phyloP scores from a whole-genome alignment of 2,113 vertebrate species.

The Haliaeetus leucogaster region DNA sequence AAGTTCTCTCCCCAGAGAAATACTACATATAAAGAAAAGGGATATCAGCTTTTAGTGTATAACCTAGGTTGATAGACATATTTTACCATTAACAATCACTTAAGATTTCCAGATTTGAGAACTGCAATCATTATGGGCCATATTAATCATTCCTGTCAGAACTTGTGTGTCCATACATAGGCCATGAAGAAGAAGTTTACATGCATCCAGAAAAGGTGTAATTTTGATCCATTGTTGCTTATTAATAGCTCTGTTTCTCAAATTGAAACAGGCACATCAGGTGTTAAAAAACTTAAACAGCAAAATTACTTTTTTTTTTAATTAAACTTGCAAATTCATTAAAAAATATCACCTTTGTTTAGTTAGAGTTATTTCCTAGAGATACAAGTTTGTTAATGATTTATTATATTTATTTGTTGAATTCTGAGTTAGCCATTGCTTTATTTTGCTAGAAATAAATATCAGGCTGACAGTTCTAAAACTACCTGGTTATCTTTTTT shows the following conservation, averaged over 20 bases:
- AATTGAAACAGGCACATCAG: neutral
- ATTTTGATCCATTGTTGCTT: neutral
- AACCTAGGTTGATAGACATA: neutral
- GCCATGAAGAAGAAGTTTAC: neutral
- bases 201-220: neutral
- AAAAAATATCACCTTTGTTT: accelerated
- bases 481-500: neutral
- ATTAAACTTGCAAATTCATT: neutral
- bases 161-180: neutral
- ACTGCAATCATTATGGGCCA: accelerated
- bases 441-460: neutral
- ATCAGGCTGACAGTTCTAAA: neutral
- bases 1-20: neutral
- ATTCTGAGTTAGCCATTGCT: neutral
- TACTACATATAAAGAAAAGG: neutral
- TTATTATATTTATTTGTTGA: neutral
- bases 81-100: neutral
- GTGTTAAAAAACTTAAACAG: neutral
- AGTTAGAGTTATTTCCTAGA: neutral
- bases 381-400: neutral
- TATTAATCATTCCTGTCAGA: neutral
- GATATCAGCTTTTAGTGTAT: neutral
- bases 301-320: neutral
- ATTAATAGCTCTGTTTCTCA: neutral
- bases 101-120: neutral